These are phyloP conservation scores for Caenorhabditis zanzibari DNA, from an alignment of 2,888 invertebrate genomes.

Conservation along the genomic window DNA sequence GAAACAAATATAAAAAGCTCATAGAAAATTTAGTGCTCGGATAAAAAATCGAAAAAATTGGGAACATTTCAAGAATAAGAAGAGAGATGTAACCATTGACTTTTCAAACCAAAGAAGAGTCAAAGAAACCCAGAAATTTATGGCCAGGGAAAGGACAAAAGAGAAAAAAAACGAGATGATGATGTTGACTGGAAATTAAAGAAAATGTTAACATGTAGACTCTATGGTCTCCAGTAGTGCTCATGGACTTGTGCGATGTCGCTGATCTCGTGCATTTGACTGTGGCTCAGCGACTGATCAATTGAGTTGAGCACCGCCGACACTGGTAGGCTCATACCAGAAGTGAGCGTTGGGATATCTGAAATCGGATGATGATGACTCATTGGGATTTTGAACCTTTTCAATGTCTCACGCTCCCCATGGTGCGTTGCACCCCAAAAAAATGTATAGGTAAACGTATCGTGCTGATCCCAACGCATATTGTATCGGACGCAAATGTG, in stretches of 20 bases:
- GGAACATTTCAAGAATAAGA: constrained; percentile 4
- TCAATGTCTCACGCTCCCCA: constrained; percentile 13
- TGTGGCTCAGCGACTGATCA: constrained; percentile 65
- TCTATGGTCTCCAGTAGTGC: constrained; percentile 67
- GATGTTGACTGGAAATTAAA: constrained; percentile 38
- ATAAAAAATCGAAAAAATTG: too few relatives aligned
- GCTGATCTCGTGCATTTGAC: constrained; percentile 66
- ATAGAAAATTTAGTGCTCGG: constrained; percentile 35
- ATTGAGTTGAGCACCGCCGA: constrained; percentile 74
- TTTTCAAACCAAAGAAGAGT: constrained; percentile 6
- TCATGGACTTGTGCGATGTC: constrained; percentile 65
- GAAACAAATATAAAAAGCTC: constrained; percentile 54
- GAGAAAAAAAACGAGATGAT: constrained; percentile 36
- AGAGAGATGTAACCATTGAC: constrained; percentile 26
- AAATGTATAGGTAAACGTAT: constrained; percentile 63
- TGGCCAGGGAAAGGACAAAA: constrained; percentile 48
- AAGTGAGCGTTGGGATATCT: constrained; percentile 69
- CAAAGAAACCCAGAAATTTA: constrained; percentile 57
- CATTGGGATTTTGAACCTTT: not conserved
- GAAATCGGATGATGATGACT: constrained; percentile 24
- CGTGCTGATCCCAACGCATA: constrained; percentile 64
- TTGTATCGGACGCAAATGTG: constrained; percentile 67
- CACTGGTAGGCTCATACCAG: constrained; percentile 72
- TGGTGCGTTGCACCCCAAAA: constrained; percentile 23
- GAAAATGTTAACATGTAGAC: constrained; percentile 26